Percentiles rank a stretch among this genome's conserved stretches.
These are phyloP conservation scores for Lymantria dispar DNA, from an alignment of 2,888 invertebrate genomes.

Conservation along the genomic window DNA sequence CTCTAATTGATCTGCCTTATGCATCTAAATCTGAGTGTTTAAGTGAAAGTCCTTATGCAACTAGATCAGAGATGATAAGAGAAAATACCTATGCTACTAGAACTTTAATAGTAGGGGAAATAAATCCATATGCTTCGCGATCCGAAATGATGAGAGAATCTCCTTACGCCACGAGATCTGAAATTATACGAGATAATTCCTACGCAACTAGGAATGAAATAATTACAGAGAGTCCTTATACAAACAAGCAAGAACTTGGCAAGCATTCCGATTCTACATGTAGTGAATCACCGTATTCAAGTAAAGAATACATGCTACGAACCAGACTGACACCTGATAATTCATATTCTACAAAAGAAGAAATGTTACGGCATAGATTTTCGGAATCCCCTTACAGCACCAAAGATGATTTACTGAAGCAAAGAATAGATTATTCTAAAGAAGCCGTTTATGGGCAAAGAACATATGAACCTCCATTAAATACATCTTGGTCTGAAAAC, in stretches of 20 bases:
- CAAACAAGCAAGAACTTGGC: slow-evolving; percentile 51
- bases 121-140: slow-evolving; percentile 33
- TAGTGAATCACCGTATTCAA: slow-evolving; percentile 71
- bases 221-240: slow-evolving; percentile 48
- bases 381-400: slow-evolving; percentile 78
- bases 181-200: slow-evolving; percentile 42
- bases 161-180: slow-evolving; percentile 38
- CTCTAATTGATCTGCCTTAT: slow-evolving; percentile 64
- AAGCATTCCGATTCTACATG: slow-evolving; percentile 62
- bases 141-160: slow-evolving; percentile 19
- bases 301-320: slow-evolving; percentile 71
- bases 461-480: slow-evolving; percentile 72
- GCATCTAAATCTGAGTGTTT: slow-evolving; percentile 49
- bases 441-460: slow-evolving; percentile 70
- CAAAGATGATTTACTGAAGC: slow-evolving; percentile 74
- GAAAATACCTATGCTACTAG: slow-evolving; percentile 39
- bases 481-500: slow-evolving; percentile 69
- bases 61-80: slow-evolving; percentile 39
- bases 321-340: slow-evolving; percentile 66
- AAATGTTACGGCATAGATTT: slow-evolving; percentile 76
- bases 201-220: slow-evolving; percentile 48
- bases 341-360: slow-evolving; percentile 76
- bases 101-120: slow-evolving; percentile 24
- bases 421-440: slow-evolving; percentile 66
- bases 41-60: slow-evolving; percentile 41